Evolutionary conservation across 2,888 invertebrate genomes (phyloP), one percentile per base, ranked within the genome.

Genomic region (Pammene aurita): DNA sequence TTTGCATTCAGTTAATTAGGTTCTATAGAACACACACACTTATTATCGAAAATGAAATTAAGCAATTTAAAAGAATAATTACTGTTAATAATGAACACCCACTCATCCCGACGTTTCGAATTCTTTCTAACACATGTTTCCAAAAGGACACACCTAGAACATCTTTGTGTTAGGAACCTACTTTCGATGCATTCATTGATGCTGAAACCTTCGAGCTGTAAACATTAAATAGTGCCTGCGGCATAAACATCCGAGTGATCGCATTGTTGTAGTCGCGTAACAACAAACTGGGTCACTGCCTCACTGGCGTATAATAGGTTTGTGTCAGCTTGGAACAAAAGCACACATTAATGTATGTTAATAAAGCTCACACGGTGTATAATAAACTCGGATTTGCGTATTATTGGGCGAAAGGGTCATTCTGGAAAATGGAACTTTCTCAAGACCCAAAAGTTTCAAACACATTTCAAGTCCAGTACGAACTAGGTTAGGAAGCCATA

Each of bases 401-500:
- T 58, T 48, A 66, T 60, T 34, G 58, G 52, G 41, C 58, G 54
- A 54, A 54, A 54, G 50, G 58, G 66, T 58, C 34, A 60, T 26
- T 63, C 48, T 34, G 44, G 57, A 66, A 26, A 11, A 4, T 48
- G 48, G 57, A 57, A 41, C 57, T 41, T 18, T n/a, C 14, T 13
- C 42, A 58, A 41, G 5, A 41, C 41, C 18, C 18, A 42, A 9
- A 46, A 58, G 52, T 44, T 41, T 58, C 65, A 60, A 54, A 68
- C 38, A 58, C 57, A 0, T 57, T 58, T 34, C 14, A 38, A n/a
- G n/a, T 56, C 11, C 7, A 46, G 18, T 10, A 58, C n/a, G 46
- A 41, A 48, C 64, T 65, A 65, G 54, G 86, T 90, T 90, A 89
- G 87, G 88, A 78, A 80, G 86, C 84, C 81, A 89, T 83, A 87